Evolutionary conservation across 92 coral and sea anemone genomes (phyloP).

Genomic region (Hydrozoanthus gracilis): DNA sequence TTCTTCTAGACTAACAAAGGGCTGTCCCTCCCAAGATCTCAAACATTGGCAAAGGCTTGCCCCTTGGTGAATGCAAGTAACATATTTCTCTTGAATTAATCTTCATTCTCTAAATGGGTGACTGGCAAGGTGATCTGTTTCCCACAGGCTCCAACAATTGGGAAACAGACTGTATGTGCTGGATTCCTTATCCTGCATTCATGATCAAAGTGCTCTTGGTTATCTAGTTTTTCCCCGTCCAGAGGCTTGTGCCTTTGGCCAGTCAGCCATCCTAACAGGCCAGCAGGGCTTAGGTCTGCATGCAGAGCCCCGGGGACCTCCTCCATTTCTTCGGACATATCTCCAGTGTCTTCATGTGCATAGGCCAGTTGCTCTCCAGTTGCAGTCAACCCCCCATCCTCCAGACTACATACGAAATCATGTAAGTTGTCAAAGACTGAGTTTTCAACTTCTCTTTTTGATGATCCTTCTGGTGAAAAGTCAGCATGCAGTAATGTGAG

Average conservation of each 20-base stretch:
- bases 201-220: conserved; percentile 36
- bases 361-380: conserved; percentile 59
- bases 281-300: conserved; percentile 46
- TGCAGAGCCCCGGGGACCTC: too few relatives aligned
- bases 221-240: conserved; percentile 19
- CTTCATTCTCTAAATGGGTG: conserved; percentile 36
- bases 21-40: too few relatives aligned
- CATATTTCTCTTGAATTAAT: conserved; percentile 20
- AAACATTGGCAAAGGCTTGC: too few relatives aligned
- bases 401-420: conserved; percentile 54
- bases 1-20: too few relatives aligned
- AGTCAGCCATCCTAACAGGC: too few relatives aligned
- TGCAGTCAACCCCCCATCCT: conserved; percentile 57
- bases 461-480: conserved; percentile 58
- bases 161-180: conserved; percentile 36
- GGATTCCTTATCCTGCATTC: conserved; percentile 39
- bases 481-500: conserved; percentile 60
- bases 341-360: conserved; percentile 46
- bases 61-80: too few relatives aligned
- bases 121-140: conserved; percentile 41
- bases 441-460: not conserved
- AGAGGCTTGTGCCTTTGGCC: conserved; percentile 45
- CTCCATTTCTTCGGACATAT: not conserved
- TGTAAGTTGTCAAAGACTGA: conserved; percentile 67
- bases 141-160: conserved; percentile 50